phyloP scores from a whole-genome alignment of 2,797 vertebrate genomes.

The Paratrypauchen microcephalus region DNA sequence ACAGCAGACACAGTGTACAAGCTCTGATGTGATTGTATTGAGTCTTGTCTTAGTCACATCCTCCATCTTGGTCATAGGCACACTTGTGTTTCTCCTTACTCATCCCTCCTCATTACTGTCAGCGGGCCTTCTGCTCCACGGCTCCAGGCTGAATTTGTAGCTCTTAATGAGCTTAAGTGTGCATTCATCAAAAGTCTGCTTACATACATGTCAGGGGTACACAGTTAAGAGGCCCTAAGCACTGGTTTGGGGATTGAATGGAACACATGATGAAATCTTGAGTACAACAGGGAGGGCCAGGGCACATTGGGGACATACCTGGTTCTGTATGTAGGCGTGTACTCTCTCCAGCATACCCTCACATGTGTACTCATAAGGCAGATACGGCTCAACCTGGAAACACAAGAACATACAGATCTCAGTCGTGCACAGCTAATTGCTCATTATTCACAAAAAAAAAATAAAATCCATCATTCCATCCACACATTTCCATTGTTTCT shows the following conservation, averaged over 20 bases:
- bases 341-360: conserved; percentile 94
- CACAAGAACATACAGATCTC: conserved; percentile 21
- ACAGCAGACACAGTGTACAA: conserved; percentile 9
- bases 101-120: conserved; percentile 54
- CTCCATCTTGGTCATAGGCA: conserved; percentile 33
- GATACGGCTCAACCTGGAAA: conserved; percentile 87
- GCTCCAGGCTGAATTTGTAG: conserved; percentile 32
- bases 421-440: neutral
- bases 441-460: conserved; percentile 35
- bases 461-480: neutral
- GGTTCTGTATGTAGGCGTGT: conserved; percentile 92
- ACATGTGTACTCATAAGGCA: conserved; percentile 93
- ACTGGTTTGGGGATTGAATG: conserved; percentile 11
- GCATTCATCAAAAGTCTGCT: conserved; percentile 40
- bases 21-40: conserved; percentile 17
- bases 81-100: conserved; percentile 23
- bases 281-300: conserved; percentile 12
- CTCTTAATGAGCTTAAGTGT: conserved; percentile 44
- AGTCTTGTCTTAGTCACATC: conserved; percentile 18
- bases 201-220: conserved; percentile 19
- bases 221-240: conserved; percentile 8
- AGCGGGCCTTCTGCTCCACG: conserved; percentile 40
- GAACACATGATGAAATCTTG: conserved; percentile 40
- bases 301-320: conserved; percentile 67
- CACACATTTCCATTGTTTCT: neutral